These are phyloP conservation scores for Darwinula stevensoni DNA, from an alignment of 2,888 invertebrate species.

Conservation along the genomic window DNA sequence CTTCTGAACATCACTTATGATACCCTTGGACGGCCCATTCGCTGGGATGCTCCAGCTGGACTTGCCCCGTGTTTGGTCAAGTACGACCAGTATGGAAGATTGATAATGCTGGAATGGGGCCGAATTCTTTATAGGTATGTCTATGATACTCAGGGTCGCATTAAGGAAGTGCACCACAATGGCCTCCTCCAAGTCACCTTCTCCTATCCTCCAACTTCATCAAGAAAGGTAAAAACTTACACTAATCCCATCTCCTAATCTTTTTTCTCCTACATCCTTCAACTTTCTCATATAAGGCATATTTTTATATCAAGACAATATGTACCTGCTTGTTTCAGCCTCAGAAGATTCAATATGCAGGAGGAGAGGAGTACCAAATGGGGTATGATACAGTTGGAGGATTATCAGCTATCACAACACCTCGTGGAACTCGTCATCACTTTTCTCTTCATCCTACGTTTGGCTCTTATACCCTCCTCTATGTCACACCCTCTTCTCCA, in stretches of 20 bases:
- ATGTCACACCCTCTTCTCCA: background rate
- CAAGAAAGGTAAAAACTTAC: no score
- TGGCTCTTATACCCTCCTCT: background rate
- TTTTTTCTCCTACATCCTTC: no score
- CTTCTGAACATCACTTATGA: constrained; percentile 61
- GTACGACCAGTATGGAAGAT: constrained; percentile 1
- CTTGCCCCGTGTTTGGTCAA: no score
- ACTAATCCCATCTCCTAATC: no score
- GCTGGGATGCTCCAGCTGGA: no score
- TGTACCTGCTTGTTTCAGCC: background rate
- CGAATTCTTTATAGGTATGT: no score
- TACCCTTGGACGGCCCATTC: constrained; percentile 47
- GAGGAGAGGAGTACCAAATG: background rate
- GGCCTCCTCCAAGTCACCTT: no score
- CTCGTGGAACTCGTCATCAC: background rate
- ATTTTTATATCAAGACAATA: background rate
- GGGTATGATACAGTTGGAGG: background rate
- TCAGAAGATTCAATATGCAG: background rate
- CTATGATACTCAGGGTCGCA: no score
- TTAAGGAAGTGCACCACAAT: no score
- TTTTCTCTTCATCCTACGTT: background rate
- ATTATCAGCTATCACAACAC: background rate
- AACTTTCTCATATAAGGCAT: no score
- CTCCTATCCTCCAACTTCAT: no score
- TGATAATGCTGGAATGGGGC: no score